Percentiles rank a stretch among this genome's conserved stretches.
Evolutionary conservation across 2,797 vertebrate genomes (phyloP).

Genomic region (Spea hammondii): DNA sequence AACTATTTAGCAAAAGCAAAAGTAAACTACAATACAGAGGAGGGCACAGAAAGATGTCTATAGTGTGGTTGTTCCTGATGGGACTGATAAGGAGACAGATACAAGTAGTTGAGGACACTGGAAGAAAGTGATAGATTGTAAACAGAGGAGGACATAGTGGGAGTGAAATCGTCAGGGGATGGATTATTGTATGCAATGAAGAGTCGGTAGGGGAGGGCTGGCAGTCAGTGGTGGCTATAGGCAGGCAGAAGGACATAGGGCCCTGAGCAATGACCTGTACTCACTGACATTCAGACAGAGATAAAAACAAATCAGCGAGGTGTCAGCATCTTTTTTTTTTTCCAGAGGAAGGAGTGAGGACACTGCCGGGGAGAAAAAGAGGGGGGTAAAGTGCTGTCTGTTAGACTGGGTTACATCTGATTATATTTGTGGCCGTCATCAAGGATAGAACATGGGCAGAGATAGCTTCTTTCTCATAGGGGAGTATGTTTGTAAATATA

Average conservation of each 20-base stretch:
- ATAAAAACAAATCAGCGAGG: slow-evolving; percentile 52
- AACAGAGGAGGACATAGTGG: slow-evolving; percentile 26
- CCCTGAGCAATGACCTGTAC: slow-evolving; percentile 49
- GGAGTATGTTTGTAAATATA: neutral
- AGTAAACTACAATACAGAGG: neutral
- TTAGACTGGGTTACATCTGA: slow-evolving; percentile 28
- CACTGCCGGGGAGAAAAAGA: slow-evolving; percentile 17
- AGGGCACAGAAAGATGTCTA: slow-evolving; percentile 13
- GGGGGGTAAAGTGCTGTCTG: slow-evolving; percentile 6
- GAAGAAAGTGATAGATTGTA: slow-evolving; percentile 37
- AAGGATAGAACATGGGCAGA: neutral
- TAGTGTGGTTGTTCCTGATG: slow-evolving; percentile 20
- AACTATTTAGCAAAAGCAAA: too few relatives aligned
- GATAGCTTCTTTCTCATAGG: neutral
- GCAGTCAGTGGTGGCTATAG: slow-evolving; percentile 38
- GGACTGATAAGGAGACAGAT: slow-evolving; percentile 26
- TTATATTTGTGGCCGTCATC: slow-evolving; percentile 14
- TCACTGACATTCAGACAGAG: slow-evolving; percentile 46
- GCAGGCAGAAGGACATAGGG: slow-evolving; percentile 42
- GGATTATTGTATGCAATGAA: slow-evolving; percentile 31
- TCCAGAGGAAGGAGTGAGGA: slow-evolving; percentile 31
- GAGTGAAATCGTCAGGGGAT: slow-evolving; percentile 18
- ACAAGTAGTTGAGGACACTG: slow-evolving; percentile 14
- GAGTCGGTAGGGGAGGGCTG: slow-evolving; percentile 12
- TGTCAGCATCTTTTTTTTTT: slow-evolving; percentile 39